These are phyloP conservation scores for Lepidocolaptes lacrymiger DNA, from an alignment of 2,797 vertebrate genomes.

Conservation along the genomic window DNA sequence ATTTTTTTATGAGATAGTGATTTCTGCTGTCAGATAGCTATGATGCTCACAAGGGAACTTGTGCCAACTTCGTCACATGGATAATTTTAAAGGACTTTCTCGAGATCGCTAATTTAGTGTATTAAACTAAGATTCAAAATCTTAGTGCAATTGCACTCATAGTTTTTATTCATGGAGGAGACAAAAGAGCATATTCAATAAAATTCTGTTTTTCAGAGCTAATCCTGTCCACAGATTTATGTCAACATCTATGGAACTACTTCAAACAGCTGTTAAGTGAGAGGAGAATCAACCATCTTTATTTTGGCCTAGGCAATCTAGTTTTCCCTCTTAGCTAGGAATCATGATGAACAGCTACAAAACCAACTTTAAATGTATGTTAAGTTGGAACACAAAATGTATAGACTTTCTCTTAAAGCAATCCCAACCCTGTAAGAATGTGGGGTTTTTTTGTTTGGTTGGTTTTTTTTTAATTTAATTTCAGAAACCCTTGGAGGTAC, in stretches of 20 bases:
- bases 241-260: background rate
- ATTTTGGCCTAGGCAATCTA: background rate
- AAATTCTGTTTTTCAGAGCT: background rate
- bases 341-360: background rate
- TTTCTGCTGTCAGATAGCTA: background rate
- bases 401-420: background rate
- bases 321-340: background rate
- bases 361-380: background rate
- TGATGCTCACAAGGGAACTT: accelerated
- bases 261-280: background rate
- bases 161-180: background rate
- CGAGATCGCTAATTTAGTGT: background rate
- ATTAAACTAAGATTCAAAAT: background rate
- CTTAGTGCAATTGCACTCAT: background rate
- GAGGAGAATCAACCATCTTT: background rate
- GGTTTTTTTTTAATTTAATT: background rate
- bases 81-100: background rate
- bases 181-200: background rate
- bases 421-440: background rate
- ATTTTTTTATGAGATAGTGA: background rate
- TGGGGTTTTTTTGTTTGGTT: background rate
- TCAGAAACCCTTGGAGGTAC: background rate
- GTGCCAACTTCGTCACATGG: background rate
- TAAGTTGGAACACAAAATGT: background rate
- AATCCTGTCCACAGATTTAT: background rate